phyloP scores from a whole-genome alignment of 2,888 invertebrate species.

The Tachina grossa region DNA sequence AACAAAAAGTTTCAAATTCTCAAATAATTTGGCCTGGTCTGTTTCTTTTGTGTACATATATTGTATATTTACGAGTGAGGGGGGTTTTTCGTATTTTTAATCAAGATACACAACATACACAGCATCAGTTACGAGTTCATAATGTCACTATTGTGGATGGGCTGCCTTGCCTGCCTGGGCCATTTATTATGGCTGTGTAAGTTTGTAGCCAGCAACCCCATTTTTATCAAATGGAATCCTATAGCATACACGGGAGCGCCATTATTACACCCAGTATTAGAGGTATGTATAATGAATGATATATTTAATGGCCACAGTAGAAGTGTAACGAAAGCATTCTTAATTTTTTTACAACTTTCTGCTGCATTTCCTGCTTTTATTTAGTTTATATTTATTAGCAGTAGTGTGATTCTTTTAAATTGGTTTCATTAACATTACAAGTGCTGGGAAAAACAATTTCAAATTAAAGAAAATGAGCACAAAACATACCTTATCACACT shows the following conservation, averaged over 20 bases:
- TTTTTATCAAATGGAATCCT: background rate
- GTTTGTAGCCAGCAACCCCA: slow-evolving; percentile 22
- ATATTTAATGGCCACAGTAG: slow-evolving; percentile 15
- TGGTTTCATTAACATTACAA: slow-evolving; percentile 77
- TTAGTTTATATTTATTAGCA: slow-evolving; percentile 18
- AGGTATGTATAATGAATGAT: slow-evolving; percentile 28
- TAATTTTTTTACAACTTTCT: background rate
- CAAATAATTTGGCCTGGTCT: slow-evolving; percentile 47
- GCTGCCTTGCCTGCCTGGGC: background rate
- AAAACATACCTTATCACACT: slow-evolving; percentile 72
- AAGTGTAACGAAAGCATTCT: slow-evolving; percentile 23
- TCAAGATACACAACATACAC: slow-evolving; percentile 52
- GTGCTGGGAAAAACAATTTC: slow-evolving; percentile 70
- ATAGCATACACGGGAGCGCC: background rate
- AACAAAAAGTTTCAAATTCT: slow-evolving; percentile 45
- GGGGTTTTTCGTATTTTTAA: slow-evolving; percentile 46
- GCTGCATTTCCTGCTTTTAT: background rate
- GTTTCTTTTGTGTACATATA: slow-evolving; percentile 1
- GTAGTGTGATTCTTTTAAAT: slow-evolving; percentile 73
- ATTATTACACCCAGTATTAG: background rate
- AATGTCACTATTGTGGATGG: slow-evolving; percentile 32
- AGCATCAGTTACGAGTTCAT: slow-evolving; percentile 39
- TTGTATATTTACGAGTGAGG: background rate
- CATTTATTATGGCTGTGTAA: slow-evolving; percentile 34
- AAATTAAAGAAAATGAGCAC: slow-evolving; percentile 59